Evolutionary conservation across 2,797 vertebrate species (phyloP).

Genomic region (Arrhamphus sclerolepis): DNA sequence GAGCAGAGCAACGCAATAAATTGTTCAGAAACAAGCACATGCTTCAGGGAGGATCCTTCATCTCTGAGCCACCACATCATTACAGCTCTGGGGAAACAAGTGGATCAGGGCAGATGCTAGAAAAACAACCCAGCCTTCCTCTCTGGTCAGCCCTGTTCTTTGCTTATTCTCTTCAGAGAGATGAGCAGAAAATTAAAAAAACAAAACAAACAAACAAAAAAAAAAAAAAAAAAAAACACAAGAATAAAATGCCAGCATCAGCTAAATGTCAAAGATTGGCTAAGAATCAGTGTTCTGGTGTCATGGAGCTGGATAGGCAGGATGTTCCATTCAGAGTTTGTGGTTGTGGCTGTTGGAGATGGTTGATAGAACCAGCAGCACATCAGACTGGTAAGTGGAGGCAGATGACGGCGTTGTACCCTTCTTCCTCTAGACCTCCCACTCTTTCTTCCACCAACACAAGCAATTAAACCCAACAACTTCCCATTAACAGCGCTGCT

Average conservation of each 20-base stretch:
- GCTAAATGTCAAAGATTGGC: conserved; percentile 64
- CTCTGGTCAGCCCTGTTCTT: conserved; percentile 31
- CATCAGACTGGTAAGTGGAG: conserved; percentile 71
- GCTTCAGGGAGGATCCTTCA: conserved; percentile 29
- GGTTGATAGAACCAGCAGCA: conserved; percentile 56
- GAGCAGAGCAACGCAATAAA: conserved; percentile 14
- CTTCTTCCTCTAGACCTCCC: conserved; percentile 62
- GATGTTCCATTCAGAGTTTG: conserved; percentile 65
- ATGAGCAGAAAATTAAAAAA: conserved; percentile 13
- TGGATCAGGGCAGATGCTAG: conserved; percentile 54
- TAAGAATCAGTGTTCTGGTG: conserved; percentile 43
- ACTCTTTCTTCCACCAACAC: conserved; percentile 67
- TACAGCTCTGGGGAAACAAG: conserved; percentile 54
- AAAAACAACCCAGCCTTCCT: conserved; percentile 57
- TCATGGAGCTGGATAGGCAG: conserved; percentile 45
- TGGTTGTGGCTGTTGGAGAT: conserved; percentile 67
- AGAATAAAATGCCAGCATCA: conserved; percentile 61
- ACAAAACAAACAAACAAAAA: conserved; percentile 10
- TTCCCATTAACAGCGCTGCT: conserved; percentile 49
- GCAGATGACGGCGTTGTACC: conserved; percentile 67
- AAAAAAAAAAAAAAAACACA: conserved; percentile 23
- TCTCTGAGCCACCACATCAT: conserved; percentile 43
- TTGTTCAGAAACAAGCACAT: conserved; percentile 16
- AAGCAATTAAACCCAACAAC: conserved; percentile 50
- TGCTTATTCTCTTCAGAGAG: conserved; percentile 34